Conservation (phyloP, 1,140 invertebrate genomes). For the Rhopalosiphum padi region DNA sequence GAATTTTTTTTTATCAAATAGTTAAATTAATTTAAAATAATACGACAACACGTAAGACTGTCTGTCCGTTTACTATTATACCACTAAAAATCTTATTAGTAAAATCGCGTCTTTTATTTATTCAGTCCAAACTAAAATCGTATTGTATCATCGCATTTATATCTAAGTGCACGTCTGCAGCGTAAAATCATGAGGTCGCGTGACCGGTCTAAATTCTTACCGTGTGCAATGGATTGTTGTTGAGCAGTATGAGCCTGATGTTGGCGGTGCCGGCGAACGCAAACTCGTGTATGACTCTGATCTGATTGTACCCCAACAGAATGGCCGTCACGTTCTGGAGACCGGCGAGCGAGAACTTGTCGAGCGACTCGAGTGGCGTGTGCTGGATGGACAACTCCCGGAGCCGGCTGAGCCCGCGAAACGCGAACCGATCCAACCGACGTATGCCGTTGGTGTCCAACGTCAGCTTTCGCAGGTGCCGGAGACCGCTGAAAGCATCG, state of each 20-base stretch:
- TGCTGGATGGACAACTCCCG: slow-evolving; percentile 82
- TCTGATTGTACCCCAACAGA: slow-evolving; percentile 78
- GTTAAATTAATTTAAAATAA: neutral
- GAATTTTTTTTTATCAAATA: neutral
- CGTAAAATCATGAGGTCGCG: neutral
- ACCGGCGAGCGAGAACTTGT: slow-evolving; percentile 81
- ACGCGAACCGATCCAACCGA: slow-evolving; percentile 80
- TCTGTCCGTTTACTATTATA: neutral
- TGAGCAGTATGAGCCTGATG: slow-evolving; percentile 76
- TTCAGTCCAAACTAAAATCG: no score
- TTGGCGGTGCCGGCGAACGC: slow-evolving; percentile 84
- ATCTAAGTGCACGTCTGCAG: no score
- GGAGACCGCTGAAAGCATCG: slow-evolving; percentile 78
- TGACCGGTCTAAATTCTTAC: slow-evolving; percentile 63
- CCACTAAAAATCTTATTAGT: neutral
- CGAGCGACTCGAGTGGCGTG: slow-evolving; percentile 76
- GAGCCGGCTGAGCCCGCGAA: slow-evolving; percentile 77
- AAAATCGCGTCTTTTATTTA: neutral
- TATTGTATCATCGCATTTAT: neutral
- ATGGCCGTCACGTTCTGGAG: slow-evolving; percentile 80
- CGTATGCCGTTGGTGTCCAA: slow-evolving; percentile 83
- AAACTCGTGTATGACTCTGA: slow-evolving; percentile 77
- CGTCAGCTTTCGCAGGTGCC: slow-evolving; percentile 74
- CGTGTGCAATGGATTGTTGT: slow-evolving; percentile 77
- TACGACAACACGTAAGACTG: neutral